Evolutionary conservation across 2,888 invertebrate species (phyloP).

Genomic region (Metalampra italica): DNA sequence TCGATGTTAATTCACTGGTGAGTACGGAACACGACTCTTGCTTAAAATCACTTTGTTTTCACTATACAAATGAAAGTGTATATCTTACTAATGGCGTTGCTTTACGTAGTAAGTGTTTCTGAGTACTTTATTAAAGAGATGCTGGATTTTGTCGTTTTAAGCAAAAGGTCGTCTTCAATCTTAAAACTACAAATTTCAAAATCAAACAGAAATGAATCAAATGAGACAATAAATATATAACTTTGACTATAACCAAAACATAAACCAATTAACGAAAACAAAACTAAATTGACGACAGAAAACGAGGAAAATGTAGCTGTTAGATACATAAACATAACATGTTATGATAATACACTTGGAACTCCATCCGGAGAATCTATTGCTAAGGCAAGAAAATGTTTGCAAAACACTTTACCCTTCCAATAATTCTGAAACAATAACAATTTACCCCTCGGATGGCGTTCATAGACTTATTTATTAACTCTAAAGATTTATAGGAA

Average conservation of each 20-base stretch:
- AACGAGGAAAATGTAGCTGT: constrained; percentile 62
- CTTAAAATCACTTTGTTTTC: background rate
- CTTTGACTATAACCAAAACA: constrained; percentile 29
- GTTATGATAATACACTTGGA: constrained; percentile 70
- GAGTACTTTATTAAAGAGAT: background rate
- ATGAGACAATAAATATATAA: constrained; percentile 18
- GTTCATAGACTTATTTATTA: constrained; percentile 55
- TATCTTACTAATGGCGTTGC: background rate
- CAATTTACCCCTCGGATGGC: constrained; percentile 57
- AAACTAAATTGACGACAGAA: constrained; percentile 49
- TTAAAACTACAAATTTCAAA: constrained; percentile 21
- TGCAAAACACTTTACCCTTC: constrained; percentile 68
- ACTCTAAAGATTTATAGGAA: constrained; percentile 64
- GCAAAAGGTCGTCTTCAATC: constrained; percentile 10
- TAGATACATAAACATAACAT: constrained; percentile 73
- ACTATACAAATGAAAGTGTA: too few species aligned
- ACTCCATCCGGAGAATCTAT: constrained; percentile 73
- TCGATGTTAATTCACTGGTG: constrained; percentile 40
- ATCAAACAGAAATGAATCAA: constrained; percentile 24
- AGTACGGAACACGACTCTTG: constrained; percentile 31
- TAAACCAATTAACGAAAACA: constrained; percentile 49
- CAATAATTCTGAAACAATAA: constrained; percentile 63
- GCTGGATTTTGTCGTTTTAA: background rate
- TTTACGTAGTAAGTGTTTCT: background rate
- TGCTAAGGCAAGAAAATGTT: constrained; percentile 49